These are phyloP conservation scores for Neodontobutis hainanensis DNA, from an alignment of 2,113 vertebrate species.

Conservation along the genomic window DNA sequence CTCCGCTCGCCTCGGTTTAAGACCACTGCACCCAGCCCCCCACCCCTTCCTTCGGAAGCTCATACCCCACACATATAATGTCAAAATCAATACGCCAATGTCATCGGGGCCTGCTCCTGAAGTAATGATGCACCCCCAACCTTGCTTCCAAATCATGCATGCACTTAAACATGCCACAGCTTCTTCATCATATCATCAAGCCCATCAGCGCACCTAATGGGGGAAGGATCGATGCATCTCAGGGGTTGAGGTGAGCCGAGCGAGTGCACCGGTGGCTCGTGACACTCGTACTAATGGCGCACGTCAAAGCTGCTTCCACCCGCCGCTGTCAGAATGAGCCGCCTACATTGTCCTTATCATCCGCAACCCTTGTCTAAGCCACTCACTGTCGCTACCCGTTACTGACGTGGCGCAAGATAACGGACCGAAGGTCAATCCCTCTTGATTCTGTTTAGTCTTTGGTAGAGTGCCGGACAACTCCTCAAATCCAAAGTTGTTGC, in stretches of 20 bases:
- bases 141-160: conserved; percentile 49
- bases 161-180: conserved; percentile 35
- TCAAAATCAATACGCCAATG: conserved; percentile 75
- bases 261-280: conserved; percentile 37
- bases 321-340: conserved; percentile 48
- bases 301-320: conserved; percentile 4
- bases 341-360: conserved; percentile 51
- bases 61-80: conserved; percentile 64
- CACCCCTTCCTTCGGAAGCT: conserved; percentile 30
- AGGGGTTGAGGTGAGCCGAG: conserved; percentile 58
- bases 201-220: conserved; percentile 68
- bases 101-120: conserved; percentile 47
- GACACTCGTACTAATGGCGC: conserved; percentile 65
- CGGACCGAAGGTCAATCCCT: conserved; percentile 66
- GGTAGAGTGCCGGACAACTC: conserved; percentile 29
- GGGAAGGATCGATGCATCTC: conserved; percentile 62
- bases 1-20: conserved; percentile 56
- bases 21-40: no score
- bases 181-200: conserved; percentile 70
- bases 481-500: conserved; percentile 14
- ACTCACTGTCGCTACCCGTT: conserved; percentile 39
- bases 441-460: conserved; percentile 48
- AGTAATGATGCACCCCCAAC: conserved; percentile 49
- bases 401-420: conserved; percentile 30
- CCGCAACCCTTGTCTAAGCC: conserved; percentile 41